Evolutionary conservation across 1,140 invertebrate genomes (phyloP), one percentile per base, ranked within the genome.

Genomic region (Pseudomyrmex cubaensis): DNA sequence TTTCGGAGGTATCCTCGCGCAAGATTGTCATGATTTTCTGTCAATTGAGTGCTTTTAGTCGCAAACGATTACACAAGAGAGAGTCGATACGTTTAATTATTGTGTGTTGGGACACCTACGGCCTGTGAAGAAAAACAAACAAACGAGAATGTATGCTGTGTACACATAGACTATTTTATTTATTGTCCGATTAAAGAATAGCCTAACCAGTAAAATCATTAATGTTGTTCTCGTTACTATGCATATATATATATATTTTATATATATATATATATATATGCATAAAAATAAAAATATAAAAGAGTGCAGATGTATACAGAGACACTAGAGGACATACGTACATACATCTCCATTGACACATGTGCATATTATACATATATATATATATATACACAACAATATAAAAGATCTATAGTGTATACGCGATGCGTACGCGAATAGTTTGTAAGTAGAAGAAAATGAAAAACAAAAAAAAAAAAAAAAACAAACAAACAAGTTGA

Each of bases 151-250:
- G 64, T 87, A 78, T 75, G 73, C 9, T 90, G 76, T 86, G 59
- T 46, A 78, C 35, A 35, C 35, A 86, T 90, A 91, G 85, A 90
- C 85, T 90, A 91, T 92, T 92, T 93, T 92, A 93, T 93, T 92
- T 93, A 92, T 93, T 93, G 90, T 93, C 89, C 85, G 89, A 90
- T 88, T 90, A 90, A 91, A 84, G 82, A 75, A 62, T 92, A 93
- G 89, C 87, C 86, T 90, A 90, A 92, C 63, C 77, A 90, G 77
- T 91, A 57, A 67, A 90, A 91, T 88, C 82, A 89, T 93, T 91
- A 92, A 93, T 93, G 91, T 93, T 93, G 89, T 92, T 90, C 35
- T 35, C 89, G 92, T 92, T 90, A 90, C 73, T 85, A 89, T 59
- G 87, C 87, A 78, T 78, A 78, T 84, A 80, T 67, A 77, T 80